phyloP scores from a whole-genome alignment of 2,888 invertebrate genomes.

The Leucophenga montana region DNA sequence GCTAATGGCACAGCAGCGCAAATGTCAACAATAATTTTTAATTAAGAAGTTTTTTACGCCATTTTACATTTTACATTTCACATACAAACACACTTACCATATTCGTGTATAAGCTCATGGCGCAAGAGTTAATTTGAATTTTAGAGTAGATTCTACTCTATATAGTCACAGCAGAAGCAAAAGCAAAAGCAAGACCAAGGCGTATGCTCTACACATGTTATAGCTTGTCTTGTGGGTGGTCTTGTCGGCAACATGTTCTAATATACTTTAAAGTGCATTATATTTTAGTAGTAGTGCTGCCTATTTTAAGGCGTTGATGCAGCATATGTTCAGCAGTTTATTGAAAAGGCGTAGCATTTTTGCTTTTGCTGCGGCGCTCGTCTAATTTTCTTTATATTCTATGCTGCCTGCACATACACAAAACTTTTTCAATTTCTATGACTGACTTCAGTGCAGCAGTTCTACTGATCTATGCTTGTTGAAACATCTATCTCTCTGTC shows the following conservation, averaged over 20 bases:
- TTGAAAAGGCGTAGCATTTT: background rate
- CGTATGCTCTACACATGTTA: constrained; percentile 18
- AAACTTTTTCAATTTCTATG: constrained; percentile 65
- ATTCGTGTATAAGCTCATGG: too few relatives aligned
- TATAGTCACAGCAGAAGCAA: constrained; percentile 31
- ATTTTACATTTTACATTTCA: constrained; percentile 45
- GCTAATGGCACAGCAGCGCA: constrained; percentile 34
- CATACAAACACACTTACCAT: constrained; percentile 29
- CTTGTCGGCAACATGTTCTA: background rate
- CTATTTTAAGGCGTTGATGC: constrained; percentile 11
- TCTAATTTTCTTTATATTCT: too few relatives aligned
- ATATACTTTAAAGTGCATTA: background rate
- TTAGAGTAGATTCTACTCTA: constrained; percentile 63
- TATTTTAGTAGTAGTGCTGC: background rate
- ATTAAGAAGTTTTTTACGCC: constrained; percentile 56
- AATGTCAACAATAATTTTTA: constrained; percentile 66
- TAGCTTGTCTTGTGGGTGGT: background rate
- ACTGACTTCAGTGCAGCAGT: constrained; percentile 43
- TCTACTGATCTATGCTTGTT: constrained; percentile 3
- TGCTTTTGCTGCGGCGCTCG: too few relatives aligned
- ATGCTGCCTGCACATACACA: background rate
- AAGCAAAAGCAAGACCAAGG: constrained; percentile 3
- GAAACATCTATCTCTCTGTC: background rate
- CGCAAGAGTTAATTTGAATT: constrained; percentile 63
- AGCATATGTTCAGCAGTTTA: background rate